phyloP scores from a whole-genome alignment of 2,888 invertebrate species.

The Ceramica pisi region DNA sequence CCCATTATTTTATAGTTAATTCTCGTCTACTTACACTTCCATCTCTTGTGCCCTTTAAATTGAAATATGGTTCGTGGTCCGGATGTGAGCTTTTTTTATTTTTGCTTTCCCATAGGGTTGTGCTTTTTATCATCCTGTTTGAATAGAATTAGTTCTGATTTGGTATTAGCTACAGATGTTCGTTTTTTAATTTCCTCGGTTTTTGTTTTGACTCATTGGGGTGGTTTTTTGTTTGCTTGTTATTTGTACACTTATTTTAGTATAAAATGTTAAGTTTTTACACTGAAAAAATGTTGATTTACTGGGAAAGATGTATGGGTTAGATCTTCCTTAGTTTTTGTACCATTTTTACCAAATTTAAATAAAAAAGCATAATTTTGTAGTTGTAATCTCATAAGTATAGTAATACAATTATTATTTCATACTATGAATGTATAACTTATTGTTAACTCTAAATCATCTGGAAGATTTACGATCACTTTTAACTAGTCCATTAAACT shows the following conservation, averaged over 20 bases:
- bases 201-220: conserved; percentile 68
- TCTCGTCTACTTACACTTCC: conserved; percentile 22
- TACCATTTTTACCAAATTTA: background rate
- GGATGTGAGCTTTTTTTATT: conserved; percentile 79
- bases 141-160: conserved; percentile 78
- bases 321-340: background rate
- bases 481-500: conserved; percentile 35
- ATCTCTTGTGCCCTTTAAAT: conserved; percentile 49
- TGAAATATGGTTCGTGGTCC: conserved; percentile 75
- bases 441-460: background rate
- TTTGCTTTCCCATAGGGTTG: conserved; percentile 79
- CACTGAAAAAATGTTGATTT: conserved; percentile 27
- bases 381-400: background rate
- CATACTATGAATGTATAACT: too few species aligned
- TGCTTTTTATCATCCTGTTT: conserved; percentile 84
- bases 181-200: conserved; percentile 81
- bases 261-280: conserved; percentile 43
- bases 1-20: conserved; percentile 41
- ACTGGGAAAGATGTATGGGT: background rate
- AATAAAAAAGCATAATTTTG: background rate
- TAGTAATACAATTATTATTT: background rate
- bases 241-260: conserved; percentile 36
- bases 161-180: conserved; percentile 80
- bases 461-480: conserved; percentile 21
- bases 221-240: conserved; percentile 46